phyloP scores from a whole-genome alignment of 2,888 invertebrate species.

The Cheilosia impressa region DNA sequence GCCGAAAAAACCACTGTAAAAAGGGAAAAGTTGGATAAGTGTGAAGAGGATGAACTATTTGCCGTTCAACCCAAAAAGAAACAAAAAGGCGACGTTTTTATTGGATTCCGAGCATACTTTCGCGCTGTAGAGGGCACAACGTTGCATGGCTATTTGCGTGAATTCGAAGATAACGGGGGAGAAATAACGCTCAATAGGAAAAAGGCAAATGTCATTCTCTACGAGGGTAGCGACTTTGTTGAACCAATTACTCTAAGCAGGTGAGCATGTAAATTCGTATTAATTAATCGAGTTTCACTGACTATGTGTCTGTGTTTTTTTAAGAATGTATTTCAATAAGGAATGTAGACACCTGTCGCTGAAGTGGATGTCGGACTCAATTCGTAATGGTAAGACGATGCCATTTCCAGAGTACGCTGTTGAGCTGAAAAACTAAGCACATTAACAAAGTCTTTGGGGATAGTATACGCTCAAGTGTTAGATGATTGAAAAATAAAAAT shows the following conservation, averaged over 20 bases:
- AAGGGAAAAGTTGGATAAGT: conserved; percentile 48
- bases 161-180: conserved; percentile 77
- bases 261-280: conserved; percentile 18
- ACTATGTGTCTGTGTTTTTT: background rate
- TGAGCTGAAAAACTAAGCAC: conserved; percentile 22
- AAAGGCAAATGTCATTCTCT: conserved; percentile 77
- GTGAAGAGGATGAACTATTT: conserved; percentile 38
- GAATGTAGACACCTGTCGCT: conserved; percentile 80
- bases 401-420: conserved; percentile 80
- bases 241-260: conserved; percentile 66
- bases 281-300: background rate
- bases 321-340: conserved; percentile 78
- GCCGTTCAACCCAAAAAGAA: conserved; percentile 42
- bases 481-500: background rate
- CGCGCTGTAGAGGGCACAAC: conserved; percentile 19
- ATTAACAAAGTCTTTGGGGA: too few species aligned
- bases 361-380: conserved; percentile 80
- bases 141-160: conserved; percentile 29
- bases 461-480: background rate
- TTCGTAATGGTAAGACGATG: conserved; percentile 76
- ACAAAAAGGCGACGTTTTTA: conserved; percentile 52
- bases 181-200: conserved; percentile 76
- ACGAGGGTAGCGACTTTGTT: conserved; percentile 52
- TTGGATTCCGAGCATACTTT: conserved; percentile 65
- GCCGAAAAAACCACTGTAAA: conserved; percentile 36